Base-by-base conservation (phyloP, 2,888 invertebrate genomes). In the Corbicula japonica region DNA sequence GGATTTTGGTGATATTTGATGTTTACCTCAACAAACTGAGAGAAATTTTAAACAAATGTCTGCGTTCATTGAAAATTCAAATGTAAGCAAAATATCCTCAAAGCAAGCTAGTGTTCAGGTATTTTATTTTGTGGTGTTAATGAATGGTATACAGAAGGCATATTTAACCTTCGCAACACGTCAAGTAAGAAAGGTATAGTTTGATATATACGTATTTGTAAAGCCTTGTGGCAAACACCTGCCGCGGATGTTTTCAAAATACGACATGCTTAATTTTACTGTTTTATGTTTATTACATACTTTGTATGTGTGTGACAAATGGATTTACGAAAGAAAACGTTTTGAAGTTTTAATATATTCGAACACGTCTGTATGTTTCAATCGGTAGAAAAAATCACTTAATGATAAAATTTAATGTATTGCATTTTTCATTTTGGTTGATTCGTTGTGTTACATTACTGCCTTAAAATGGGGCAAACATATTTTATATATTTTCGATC, bases 151-250 rank as follows among this genome's bases (percentile, higher is more conserved):
- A 70, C 50, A 50, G 6, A 48, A 30, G 48, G 21, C 44, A 52
- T 30, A 23, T 38, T 52, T 68, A 54, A 60, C 68, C 74, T 74
- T 61, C 23, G 35, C 68, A 50, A 23, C 50, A 30, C 66, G 66
- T 74, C 73, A 56, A 61, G 44, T 68, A 52, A 52, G 46, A 61
- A 41, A 48, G 74, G 18, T 68, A 32, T 34, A 62, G 35, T 32
- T 61, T 74, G 74, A 74, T 74, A 52, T 74, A 74, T 74, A 68
- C 60, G 61, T 68, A 66, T 50, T 35, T 60, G 41, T 68, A 23
- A 35, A 50, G 44, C 34, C 74, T 66, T 68, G 74, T 38, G 68
- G 76, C 58, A 60, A 76, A 71, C 76, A 76, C 71, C 76, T 76
- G 76, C 58, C 44, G 56, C 21, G 70, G 70, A 54, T 48, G 50